phyloP scores from a whole-genome alignment of 30 jellyfish, hydroid and myxozoan genomes.

The Chrysaora quinquecirrha region DNA sequence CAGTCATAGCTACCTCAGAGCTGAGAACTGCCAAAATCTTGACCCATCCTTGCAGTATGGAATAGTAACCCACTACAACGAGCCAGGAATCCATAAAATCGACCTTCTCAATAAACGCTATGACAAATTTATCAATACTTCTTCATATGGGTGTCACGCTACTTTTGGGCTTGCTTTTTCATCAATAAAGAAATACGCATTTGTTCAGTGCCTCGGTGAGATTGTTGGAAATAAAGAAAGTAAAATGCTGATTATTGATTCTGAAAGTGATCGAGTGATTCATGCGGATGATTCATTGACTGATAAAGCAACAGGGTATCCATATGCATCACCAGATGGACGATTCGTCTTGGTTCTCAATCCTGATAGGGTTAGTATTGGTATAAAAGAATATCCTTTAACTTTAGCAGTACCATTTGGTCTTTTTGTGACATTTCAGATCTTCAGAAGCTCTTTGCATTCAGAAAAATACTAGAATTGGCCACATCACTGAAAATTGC shows the following conservation, averaged over 20 bases:
- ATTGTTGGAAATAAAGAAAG: background rate
- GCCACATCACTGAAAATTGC: too few species aligned
- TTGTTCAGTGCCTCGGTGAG: constrained; percentile 27
- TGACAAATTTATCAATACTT: constrained; percentile 29
- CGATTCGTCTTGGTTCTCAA: constrained; percentile 2
- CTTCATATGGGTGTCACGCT: constrained; percentile 18
- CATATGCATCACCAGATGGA: constrained; percentile 44
- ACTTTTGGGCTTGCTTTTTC: constrained; percentile 11
- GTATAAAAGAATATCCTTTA: too few species aligned
- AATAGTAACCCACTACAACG: constrained; percentile 25
- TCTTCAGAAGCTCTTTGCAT: too few species aligned
- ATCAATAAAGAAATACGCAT: constrained; percentile 14
- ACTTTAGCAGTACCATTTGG: background rate
- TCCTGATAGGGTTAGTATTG: constrained; percentile 21
- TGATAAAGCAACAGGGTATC: constrained; percentile 9
- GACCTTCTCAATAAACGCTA: background rate
- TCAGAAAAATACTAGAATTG: too few species aligned
- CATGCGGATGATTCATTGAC: constrained; percentile 19
- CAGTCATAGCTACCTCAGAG: constrained; percentile 13
- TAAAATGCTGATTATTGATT: constrained; percentile 8
- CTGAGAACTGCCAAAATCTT: constrained; percentile 20
- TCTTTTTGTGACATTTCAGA: too few species aligned
- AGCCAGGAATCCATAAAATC: constrained; percentile 39
- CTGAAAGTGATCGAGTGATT: background rate
- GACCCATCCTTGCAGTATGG: constrained; percentile 8